Evolutionary conservation across 2,113 vertebrate species (phyloP).

Genomic region (Chrysemys picta): DNA sequence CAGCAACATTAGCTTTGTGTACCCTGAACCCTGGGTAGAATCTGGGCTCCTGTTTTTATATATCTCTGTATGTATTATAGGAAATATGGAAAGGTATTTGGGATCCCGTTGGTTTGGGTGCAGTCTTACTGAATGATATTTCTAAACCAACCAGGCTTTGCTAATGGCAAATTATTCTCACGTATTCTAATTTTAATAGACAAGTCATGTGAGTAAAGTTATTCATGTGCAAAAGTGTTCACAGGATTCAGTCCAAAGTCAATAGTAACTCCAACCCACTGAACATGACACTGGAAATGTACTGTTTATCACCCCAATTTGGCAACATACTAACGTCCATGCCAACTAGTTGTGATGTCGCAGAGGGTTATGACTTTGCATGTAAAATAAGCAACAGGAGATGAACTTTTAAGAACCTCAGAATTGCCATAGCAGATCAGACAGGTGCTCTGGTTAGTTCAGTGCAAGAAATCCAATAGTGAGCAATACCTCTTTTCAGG

Average conservation of each 20-base stretch:
- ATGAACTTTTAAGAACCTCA: neutral
- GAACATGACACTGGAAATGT: constrained; percentile 28
- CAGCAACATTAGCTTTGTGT: neutral
- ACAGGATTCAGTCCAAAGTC: constrained; percentile 50
- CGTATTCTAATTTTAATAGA: constrained; percentile 48
- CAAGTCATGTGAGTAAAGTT: constrained; percentile 37
- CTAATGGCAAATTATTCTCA: constrained; percentile 59
- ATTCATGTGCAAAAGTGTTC: constrained; percentile 51
- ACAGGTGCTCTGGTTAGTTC: neutral
- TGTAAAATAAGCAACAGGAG: constrained; percentile 12
- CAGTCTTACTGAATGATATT: neutral
- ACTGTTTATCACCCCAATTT: constrained; percentile 32
- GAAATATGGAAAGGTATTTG: neutral
- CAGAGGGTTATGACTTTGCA: neutral
- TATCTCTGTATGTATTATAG: neutral
- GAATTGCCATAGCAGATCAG: neutral
- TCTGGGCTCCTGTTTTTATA: neutral
- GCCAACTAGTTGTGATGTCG: neutral
- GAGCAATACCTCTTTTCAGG: neutral
- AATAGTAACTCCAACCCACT: constrained; percentile 45
- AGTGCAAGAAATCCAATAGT: neutral
- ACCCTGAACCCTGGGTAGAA: neutral
- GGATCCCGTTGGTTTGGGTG: constrained; percentile 37
- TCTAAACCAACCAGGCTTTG: constrained; percentile 55
- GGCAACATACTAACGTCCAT: constrained; percentile 37